Conservation (phyloP, 2,113 vertebrate species). For the Protomyctophum bolini region DNA sequence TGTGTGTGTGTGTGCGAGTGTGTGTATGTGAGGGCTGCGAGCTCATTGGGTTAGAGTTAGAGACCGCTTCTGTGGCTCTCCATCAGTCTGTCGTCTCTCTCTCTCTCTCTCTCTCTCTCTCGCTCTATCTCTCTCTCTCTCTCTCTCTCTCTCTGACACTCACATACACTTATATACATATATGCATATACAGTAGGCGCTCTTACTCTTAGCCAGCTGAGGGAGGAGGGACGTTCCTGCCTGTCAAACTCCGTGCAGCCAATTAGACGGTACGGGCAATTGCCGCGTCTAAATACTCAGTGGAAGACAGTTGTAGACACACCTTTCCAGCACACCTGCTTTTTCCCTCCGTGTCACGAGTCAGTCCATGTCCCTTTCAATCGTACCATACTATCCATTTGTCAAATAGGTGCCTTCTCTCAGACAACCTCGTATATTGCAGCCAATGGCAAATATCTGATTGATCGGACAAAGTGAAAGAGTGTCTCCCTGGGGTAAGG, state of each 20-base stretch:
- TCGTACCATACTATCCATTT: constrained; percentile 40
- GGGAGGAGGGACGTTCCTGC: constrained; percentile 52
- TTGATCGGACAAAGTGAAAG: constrained; percentile 47
- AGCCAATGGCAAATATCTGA: constrained; percentile 64
- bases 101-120: constrained; percentile 56
- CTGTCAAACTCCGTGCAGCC: constrained; percentile 62
- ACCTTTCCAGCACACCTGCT: constrained; percentile 51
- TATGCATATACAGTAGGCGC: neutral
- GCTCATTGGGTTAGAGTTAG: constrained; percentile 69
- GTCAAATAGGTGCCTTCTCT: constrained; percentile 37
- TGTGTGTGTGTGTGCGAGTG: constrained; percentile 29
- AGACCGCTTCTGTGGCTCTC: constrained; percentile 63
- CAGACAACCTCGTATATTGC: constrained; percentile 43
- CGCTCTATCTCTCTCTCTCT: constrained; percentile 57
- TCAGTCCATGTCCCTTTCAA: neutral
- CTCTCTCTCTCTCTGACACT: constrained; percentile 57
- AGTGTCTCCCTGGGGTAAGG: constrained; percentile 46
- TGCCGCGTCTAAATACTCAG: constrained; percentile 16
- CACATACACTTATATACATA: constrained; percentile 48
- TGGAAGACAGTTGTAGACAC: constrained; percentile 7
- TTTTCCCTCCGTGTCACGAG: constrained; percentile 49
- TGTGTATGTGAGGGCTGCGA: constrained; percentile 55
- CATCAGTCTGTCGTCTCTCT: constrained; percentile 60
- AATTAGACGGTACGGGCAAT: constrained; percentile 52
- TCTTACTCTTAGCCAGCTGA: constrained; percentile 54